Percentiles rank a stretch among this genome's conserved stretches.
These are phyloP conservation scores for Papilio machaon DNA, from an alignment of 1,140 invertebrate species.

Conservation along the genomic window DNA sequence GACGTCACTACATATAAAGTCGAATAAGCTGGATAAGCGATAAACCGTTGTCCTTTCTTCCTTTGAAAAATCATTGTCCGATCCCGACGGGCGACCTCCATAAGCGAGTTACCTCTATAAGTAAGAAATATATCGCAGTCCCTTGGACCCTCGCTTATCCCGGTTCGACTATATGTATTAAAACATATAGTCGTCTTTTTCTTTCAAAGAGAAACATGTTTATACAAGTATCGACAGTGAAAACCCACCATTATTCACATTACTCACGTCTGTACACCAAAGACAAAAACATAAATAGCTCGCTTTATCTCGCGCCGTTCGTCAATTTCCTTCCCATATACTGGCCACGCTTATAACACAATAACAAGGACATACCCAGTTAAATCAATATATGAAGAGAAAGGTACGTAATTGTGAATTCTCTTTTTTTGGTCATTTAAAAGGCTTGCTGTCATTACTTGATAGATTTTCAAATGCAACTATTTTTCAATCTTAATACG, in stretches of 20 bases:
- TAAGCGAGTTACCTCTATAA: no score
- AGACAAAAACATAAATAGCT: slow-evolving; percentile 32
- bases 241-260: not conserved
- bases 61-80: no score
- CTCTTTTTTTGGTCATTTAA: no score
- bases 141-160: no score
- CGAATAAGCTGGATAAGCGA: not conserved
- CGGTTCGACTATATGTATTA: no score
- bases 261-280: slow-evolving; percentile 8
- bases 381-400: slow-evolving; percentile 14
- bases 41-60: no score
- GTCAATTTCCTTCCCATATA: slow-evolving; percentile 11
- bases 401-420: not conserved
- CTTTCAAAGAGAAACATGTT: no score
- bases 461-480: no score
- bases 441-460: no score
- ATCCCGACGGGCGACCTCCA: no score
- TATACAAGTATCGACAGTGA: not conserved
- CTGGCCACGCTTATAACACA: slow-evolving; percentile 1
- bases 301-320: not conserved
- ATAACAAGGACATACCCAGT: slow-evolving; percentile 5
- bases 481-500: no score
- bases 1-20: not conserved
- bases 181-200: not conserved
- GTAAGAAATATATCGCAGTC: no score